Base-by-base conservation (phyloP, 2,797 vertebrate genomes). In the Gallinago nigripennis region DNA sequence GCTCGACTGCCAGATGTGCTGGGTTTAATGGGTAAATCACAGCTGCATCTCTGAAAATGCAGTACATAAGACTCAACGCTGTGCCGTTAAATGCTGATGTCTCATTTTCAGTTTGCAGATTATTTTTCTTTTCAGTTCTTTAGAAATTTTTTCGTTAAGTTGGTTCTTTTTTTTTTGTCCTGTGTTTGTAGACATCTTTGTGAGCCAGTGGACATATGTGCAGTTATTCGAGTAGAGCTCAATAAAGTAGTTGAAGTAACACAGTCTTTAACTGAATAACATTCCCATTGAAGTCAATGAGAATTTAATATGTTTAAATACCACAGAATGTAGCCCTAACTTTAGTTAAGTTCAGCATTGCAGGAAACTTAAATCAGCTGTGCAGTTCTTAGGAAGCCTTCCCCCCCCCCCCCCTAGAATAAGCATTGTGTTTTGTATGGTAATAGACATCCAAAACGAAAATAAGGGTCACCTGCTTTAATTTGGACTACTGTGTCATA, bases 291-390 rank as follows among this genome's bases (percentile, higher is more conserved):
- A 84, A 71, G 57, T 78, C 39, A 80, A 71, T 14, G 35, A 33
- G 51, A 82, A 45, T 82, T 79, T 57, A 66, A 51, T 89, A 46
- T 18, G 3, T 82, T 94, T 57, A 93, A 97, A 80, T 69, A 61
- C 16, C n/a, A 58, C 24, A 65, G 54, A 85, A 50, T 43, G 24
- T 48, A 65, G 57, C 17, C 43, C 25, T 77, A 46, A 89, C 76
- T 93, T 81, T 70, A 70, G 79, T 66, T 58, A 56, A 50, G 69
- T 72, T 58, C 58, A 57, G 16, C 25, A 51, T 51, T 66, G 21
- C 4, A 60, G 41, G 43, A 65, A 68, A 83, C 41, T 71, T 70
- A 58, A 73, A 84, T 76, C 54, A 87, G 25, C 23, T 16, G 9
- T 8, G 39, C 25, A 57, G 39, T 9, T 17, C 51, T 82, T 82